Evolutionary conservation across 1,140 invertebrate genomes (phyloP).

Genomic region (Dermatophagoides farinae): DNA sequence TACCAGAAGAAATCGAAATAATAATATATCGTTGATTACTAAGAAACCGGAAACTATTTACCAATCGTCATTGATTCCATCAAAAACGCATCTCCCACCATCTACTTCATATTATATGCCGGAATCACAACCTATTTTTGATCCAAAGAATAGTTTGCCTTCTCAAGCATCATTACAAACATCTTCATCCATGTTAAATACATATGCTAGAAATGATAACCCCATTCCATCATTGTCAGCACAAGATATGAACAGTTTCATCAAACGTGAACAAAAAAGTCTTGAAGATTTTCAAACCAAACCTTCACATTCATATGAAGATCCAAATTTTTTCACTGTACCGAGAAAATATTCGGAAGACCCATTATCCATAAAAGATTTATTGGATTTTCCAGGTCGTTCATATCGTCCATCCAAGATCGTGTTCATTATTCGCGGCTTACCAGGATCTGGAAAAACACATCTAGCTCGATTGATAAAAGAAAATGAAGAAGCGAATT

Average conservation of each 20-base stretch:
- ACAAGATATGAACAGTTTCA: not conserved
- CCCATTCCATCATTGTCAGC: not conserved
- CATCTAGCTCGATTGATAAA: slow-evolving; percentile 66
- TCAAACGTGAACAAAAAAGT: not conserved
- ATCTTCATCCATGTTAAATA: not conserved
- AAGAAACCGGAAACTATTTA: too few species aligned
- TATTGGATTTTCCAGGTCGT: slow-evolving; percentile 49
- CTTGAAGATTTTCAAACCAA: not conserved
- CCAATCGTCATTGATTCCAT: too few species aligned
- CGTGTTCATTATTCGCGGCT: slow-evolving; percentile 67
- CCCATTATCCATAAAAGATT: slow-evolving; percentile 50
- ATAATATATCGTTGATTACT: too few species aligned
- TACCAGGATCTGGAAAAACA: slow-evolving; percentile 72
- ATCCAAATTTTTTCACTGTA: not conserved
- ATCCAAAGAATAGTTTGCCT: not conserved
- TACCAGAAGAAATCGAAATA: too few species aligned
- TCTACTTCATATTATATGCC: not conserved
- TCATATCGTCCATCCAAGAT: slow-evolving; percentile 54
- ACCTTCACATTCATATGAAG: not conserved
- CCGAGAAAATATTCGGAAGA: slow-evolving; percentile 10
- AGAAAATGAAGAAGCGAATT: slow-evolving; percentile 53
- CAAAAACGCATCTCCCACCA: too few species aligned
- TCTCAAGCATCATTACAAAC: not conserved
- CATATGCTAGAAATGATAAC: not conserved
- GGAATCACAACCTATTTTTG: not conserved